Conservation (phyloP, 2,797 vertebrate species). For the Orientallactaga sibirica region DNA sequence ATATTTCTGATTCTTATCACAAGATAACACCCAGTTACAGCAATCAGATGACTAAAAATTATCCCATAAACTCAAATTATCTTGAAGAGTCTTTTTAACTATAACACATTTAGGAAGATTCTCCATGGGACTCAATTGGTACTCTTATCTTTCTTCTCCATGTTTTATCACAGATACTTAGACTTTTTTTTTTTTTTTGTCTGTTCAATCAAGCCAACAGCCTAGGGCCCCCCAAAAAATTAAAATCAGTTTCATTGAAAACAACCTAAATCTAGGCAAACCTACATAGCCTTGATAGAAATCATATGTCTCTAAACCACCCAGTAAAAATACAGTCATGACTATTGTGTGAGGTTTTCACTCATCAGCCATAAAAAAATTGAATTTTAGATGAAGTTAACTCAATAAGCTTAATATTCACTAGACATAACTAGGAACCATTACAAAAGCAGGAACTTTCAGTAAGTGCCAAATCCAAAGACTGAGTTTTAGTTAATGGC, state of each 20-base stretch:
- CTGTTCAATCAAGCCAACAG: constrained; percentile 51
- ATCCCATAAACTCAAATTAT: not conserved
- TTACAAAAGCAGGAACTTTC: not conserved
- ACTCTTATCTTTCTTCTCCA: constrained; percentile 60
- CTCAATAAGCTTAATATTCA: constrained; percentile 10
- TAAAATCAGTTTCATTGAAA: constrained; percentile 61
- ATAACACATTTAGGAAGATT: constrained; percentile 1
- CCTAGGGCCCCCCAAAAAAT: constrained; percentile 8
- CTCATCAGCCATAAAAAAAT: not conserved
- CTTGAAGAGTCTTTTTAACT: not conserved
- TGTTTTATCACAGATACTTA: constrained; percentile 23
- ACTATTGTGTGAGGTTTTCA: constrained; percentile 3
- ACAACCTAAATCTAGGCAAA: constrained; percentile 61
- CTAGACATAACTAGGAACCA: not conserved
- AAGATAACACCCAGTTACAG: not conserved
- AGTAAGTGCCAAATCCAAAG: constrained; percentile 23
- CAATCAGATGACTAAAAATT: constrained; percentile 16
- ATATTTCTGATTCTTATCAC: constrained; percentile 7
- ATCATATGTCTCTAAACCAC: constrained; percentile 58
- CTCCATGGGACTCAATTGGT: not conserved
- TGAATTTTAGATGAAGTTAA: constrained; percentile 18
- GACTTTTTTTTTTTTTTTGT: constrained; percentile 54
- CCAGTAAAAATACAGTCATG: constrained; percentile 45
- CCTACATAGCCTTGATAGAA: constrained; percentile 60
- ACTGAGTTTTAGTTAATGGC: constrained; percentile 9